Percentiles rank a stretch among this genome's conserved stretches.
These are phyloP conservation scores for Epistrophella euchroma DNA, from an alignment of 2,888 invertebrate species.

Conservation along the genomic window DNA sequence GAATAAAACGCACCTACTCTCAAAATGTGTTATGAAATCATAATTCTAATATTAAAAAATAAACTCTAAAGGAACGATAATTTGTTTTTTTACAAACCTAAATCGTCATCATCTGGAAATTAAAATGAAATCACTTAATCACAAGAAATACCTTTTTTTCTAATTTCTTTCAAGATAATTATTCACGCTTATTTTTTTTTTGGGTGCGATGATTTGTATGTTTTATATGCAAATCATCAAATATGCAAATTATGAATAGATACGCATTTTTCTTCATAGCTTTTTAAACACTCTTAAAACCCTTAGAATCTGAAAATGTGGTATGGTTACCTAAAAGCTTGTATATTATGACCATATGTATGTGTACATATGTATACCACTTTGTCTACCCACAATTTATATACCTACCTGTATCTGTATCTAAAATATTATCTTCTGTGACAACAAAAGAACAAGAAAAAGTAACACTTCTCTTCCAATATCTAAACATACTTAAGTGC, in stretches of 20 bases:
- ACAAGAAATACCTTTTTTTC: not conserved
- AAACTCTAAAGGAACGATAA: too few species aligned
- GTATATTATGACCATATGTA: too few species aligned
- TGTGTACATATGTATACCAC: too few species aligned
- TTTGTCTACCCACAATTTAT: constrained; percentile 17
- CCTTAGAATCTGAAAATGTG: not conserved
- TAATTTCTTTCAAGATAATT: not conserved
- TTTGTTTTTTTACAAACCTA: not conserved
- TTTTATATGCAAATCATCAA: not conserved
- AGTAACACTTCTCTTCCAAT: constrained; percentile 57
- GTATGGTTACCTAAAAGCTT: not conserved
- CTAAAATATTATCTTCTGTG: constrained; percentile 19
- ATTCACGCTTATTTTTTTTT: not conserved
- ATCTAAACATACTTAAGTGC: constrained; percentile 50
- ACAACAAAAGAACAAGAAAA: constrained; percentile 46
- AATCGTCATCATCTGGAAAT: too few species aligned
- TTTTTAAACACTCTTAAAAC: not conserved
- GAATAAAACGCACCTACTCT: too few species aligned
- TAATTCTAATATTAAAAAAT: too few species aligned
- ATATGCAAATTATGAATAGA: not conserved
- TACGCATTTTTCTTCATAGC: not conserved
- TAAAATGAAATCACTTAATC: not conserved
- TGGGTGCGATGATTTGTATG: not conserved
- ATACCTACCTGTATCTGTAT: not conserved
- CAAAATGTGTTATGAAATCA: too few species aligned